These are phyloP conservation scores for Drosophila ohnishii DNA, from an alignment of 1,140 invertebrate species.

Conservation along the genomic window DNA sequence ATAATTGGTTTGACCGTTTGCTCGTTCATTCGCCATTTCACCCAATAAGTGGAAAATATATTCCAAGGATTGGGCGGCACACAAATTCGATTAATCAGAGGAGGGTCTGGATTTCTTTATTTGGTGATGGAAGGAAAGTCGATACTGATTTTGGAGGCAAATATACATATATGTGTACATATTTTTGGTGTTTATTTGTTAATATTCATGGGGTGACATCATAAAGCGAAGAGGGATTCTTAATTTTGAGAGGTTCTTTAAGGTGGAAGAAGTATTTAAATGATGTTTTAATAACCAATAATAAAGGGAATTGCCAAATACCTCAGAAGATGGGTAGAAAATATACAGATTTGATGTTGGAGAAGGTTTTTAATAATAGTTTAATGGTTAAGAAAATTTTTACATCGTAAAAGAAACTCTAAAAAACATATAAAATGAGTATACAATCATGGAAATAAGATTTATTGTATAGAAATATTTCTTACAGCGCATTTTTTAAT, in stretches of 20 bases:
- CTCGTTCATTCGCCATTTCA: slow-evolving; percentile 57
- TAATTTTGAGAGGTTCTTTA: neutral
- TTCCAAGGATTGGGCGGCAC: slow-evolving; percentile 25
- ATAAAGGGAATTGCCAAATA: neutral
- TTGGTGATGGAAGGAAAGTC: slow-evolving; percentile 15
- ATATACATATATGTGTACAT: neutral
- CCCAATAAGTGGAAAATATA: slow-evolving; percentile 35
- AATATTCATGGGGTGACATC: neutral
- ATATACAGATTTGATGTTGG: neutral
- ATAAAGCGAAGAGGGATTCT: neutral
- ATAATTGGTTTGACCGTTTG: slow-evolving; percentile 67
- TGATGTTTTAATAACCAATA: neutral
- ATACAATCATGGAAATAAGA: too few relatives aligned
- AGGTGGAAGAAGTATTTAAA: too few relatives aligned
- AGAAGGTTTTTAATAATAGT: neutral
- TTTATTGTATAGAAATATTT: too few relatives aligned
- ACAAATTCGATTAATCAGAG: slow-evolving; percentile 31
- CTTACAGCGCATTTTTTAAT: too few relatives aligned
- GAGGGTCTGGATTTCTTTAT: slow-evolving; percentile 6
- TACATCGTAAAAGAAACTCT: too few relatives aligned
- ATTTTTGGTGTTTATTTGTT: neutral
- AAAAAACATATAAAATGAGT: too few relatives aligned
- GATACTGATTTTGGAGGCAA: slow-evolving; percentile 6
- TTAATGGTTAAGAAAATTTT: neutral
- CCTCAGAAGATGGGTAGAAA: neutral